phyloP scores from a whole-genome alignment of 2,113 vertebrate species.

The Lophura nycthemera region DNA sequence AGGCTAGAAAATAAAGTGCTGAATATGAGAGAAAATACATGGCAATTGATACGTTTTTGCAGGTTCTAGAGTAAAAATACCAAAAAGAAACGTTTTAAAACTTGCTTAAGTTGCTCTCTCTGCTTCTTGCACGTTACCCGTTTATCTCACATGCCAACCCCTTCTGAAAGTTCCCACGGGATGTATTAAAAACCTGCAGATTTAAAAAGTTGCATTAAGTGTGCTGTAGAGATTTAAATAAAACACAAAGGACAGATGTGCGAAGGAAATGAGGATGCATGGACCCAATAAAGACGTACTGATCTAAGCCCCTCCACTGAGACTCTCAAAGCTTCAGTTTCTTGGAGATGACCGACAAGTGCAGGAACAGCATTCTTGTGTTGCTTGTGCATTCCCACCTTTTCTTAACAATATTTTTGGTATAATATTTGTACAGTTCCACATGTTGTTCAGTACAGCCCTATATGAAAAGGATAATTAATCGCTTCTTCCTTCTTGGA shows the following conservation, averaged over 20 bases:
- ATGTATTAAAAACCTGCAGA: slow-evolving; percentile 85
- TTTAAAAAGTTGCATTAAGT: slow-evolving; percentile 86
- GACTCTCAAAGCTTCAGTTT: slow-evolving; percentile 76
- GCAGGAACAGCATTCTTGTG: slow-evolving; percentile 77
- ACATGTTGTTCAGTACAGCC: slow-evolving; percentile 87
- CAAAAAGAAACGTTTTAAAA: slow-evolving; percentile 55
- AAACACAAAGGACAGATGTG: slow-evolving; percentile 74
- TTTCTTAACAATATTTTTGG: slow-evolving; percentile 84
- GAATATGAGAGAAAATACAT: slow-evolving; percentile 79
- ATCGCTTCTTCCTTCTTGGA: slow-evolving; percentile 74
- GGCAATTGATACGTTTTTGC: slow-evolving; percentile 66
- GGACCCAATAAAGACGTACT: slow-evolving; percentile 71
- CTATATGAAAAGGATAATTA: slow-evolving; percentile 83
- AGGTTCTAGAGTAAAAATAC: slow-evolving; percentile 74
- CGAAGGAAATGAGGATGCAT: slow-evolving; percentile 80
- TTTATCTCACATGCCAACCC: slow-evolving; percentile 71
- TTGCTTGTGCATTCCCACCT: slow-evolving; percentile 80
- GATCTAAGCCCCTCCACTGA: slow-evolving; percentile 78
- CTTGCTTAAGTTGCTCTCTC: slow-evolving; percentile 66
- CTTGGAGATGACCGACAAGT: slow-evolving; percentile 79
- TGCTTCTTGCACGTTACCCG: slow-evolving; percentile 72
- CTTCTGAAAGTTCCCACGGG: slow-evolving; percentile 75
- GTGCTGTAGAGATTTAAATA: slow-evolving; percentile 84
- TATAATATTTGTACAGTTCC: slow-evolving; percentile 89
- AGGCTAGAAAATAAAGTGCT: slow-evolving; percentile 87